Conservation (phyloP, 2,797 vertebrate species). For the Pangasius krempfi region DNA sequence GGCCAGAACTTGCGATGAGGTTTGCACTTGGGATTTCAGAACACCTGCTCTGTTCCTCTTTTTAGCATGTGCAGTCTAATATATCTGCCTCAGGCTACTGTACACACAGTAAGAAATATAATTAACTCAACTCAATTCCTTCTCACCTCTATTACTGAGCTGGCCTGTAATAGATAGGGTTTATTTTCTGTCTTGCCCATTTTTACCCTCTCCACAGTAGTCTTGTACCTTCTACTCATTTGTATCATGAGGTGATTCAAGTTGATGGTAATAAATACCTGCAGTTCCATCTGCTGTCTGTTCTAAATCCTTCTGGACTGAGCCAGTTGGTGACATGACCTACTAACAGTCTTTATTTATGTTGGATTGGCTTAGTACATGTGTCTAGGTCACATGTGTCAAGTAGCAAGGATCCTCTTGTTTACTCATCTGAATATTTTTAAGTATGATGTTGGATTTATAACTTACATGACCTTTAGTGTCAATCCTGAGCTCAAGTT, state of each 20-base stretch:
- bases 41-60: conserved; percentile 40
- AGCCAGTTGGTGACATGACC: conserved; percentile 36
- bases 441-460: not conserved
- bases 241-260: conserved; percentile 50
- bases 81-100: conserved; percentile 43
- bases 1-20: not conserved
- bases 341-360: conserved; percentile 28
- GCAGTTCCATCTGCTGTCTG: conserved; percentile 41
- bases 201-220: conserved; percentile 63
- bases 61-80: conserved; percentile 34
- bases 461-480: not conserved
- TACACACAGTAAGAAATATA: conserved; percentile 64
- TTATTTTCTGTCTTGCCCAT: conserved; percentile 69
- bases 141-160: conserved; percentile 46
- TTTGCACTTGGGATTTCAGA: conserved; percentile 8
- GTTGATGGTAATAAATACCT: conserved; percentile 44
- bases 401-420: not conserved
- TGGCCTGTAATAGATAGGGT: conserved; percentile 63
- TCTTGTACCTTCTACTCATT: conserved; percentile 61
- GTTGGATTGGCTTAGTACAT: conserved; percentile 17
- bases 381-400: conserved; percentile 14
- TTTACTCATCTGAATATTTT: not conserved
- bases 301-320: conserved; percentile 21
- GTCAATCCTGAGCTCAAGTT: not conserved
- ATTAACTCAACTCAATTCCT: conserved; percentile 61